These are phyloP conservation scores for Conistra vaccinii DNA, from an alignment of 2,888 invertebrate species.

Conservation along the genomic window DNA sequence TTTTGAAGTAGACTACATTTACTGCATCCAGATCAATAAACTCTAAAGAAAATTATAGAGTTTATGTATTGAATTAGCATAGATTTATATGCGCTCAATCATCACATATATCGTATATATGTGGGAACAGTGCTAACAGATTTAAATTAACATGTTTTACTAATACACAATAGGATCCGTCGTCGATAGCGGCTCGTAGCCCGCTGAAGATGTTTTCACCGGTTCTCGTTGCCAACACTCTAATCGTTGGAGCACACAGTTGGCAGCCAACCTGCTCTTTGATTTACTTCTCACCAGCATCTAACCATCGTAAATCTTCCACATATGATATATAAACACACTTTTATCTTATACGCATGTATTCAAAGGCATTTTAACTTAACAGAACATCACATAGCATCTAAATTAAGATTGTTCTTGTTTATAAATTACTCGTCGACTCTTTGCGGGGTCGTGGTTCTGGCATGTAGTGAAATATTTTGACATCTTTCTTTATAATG, in stretches of 20 bases:
- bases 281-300: constrained; percentile 88
- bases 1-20: constrained; percentile 7
- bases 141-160: constrained; percentile 77
- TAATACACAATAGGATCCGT: constrained; percentile 75
- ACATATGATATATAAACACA: constrained; percentile 66
- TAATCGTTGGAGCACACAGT: constrained; percentile 79
- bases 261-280: constrained; percentile 84
- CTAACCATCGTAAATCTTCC: constrained; percentile 78
- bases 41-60: constrained; percentile 3
- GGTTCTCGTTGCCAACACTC: constrained; percentile 83
- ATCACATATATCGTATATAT: constrained; percentile 16
- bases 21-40: constrained; percentile 16
- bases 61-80: constrained; percentile 22
- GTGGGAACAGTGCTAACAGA: constrained; percentile 67
- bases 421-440: constrained; percentile 67
- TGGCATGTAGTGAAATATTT: constrained; percentile 54
- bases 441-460: constrained; percentile 55
- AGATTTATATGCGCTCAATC: constrained; percentile 10
- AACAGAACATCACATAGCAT: constrained; percentile 65
- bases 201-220: constrained; percentile 80
- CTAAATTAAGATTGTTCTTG: constrained; percentile 61
- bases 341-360: constrained; percentile 63
- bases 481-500: constrained; percentile 52
- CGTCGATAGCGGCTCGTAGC: constrained; percentile 69
- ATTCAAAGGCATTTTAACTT: constrained; percentile 64